Conservation (phyloP, 2,888 invertebrate species). For the Troides oblongomaculatus region DNA sequence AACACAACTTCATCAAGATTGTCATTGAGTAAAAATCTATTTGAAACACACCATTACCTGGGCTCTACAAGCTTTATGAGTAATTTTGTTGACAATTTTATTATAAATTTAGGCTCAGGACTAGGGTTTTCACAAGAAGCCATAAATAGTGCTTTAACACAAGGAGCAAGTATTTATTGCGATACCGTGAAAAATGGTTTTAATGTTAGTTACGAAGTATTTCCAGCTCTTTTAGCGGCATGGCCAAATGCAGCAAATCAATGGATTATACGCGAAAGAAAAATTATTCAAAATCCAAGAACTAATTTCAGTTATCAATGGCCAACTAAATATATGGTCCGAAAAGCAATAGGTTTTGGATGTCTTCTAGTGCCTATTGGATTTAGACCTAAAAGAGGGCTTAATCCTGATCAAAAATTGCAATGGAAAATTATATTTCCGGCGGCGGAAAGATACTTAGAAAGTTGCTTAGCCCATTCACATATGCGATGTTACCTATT, state of each 20-base stretch:
- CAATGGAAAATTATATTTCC: constrained; percentile 91
- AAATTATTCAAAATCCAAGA: constrained; percentile 76
- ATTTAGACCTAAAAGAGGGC: constrained; percentile 81
- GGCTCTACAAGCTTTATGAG: constrained; percentile 85
- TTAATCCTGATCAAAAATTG: constrained; percentile 81
- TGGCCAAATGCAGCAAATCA: constrained; percentile 87
- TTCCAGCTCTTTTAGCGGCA: constrained; percentile 84
- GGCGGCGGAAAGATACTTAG: constrained; percentile 86
- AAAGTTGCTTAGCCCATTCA: constrained; percentile 84
- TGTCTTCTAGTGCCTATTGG: constrained; percentile 87
- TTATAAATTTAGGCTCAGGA: constrained; percentile 78
- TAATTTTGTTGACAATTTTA: constrained; percentile 84
- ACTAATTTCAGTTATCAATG: constrained; percentile 82
- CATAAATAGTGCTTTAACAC: constrained; percentile 78
- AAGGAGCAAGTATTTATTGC: constrained; percentile 85
- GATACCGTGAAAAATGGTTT: constrained; percentile 65
- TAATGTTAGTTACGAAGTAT: constrained; percentile 81
- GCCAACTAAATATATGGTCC: constrained; percentile 85
- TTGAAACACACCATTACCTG: constrained; percentile 76
- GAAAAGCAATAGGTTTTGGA: constrained; percentile 82
- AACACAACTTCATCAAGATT: constrained; percentile 50
- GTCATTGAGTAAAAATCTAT: constrained; percentile 58
- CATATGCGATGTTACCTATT: constrained; percentile 87
- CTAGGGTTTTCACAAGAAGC: constrained; percentile 79
- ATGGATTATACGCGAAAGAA: constrained; percentile 82